Evolutionary conservation across 92 coral and sea anemone species (phyloP), one percentile per base, ranked within the genome.

Genomic region (Porites divaricata): DNA sequence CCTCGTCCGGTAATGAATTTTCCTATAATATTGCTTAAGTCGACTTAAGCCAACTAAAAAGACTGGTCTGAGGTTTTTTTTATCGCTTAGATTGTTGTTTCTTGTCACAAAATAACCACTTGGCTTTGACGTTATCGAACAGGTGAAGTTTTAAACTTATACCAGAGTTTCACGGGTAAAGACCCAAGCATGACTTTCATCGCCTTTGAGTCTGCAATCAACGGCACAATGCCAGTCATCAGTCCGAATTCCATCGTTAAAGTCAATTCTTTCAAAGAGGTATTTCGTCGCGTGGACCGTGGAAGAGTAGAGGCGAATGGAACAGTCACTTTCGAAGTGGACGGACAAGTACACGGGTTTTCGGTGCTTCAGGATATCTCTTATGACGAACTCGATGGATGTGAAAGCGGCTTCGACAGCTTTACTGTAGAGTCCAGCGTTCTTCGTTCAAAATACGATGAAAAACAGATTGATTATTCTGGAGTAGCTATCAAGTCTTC

Each of bases 271-370:
- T 81, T 92, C 65, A 74, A 91, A 70, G 87, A 81, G 45, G 81
- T 75, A 48, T 94, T 80, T 90, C 83, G 81, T 2, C 67, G 85
- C 2, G 91, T 86, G n/a, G 92, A 86, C 21, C 72, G 74, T 8
- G 98, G 95, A 14, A 87, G 83, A 63, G 76, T 95, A 9, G 95
- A 92, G 85, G 93, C 96, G 9, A 86, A 89, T 64, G 93, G 93
- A 14, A 62, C 88, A 28, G 93, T 90, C 56, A 86, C 84, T 57
- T 93, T 87, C 50, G 67, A 66, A 78, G 94, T 95, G 17, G 92
- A 90, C 71, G 95, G 91, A 5, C 57, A 79, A 41, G 82, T 80
- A 25, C 79, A 83, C 68, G 63, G 56, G 16, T 89, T 97, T 72
- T 86, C 85, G 26, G 93, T 97, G 9, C 89, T 82, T 13, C 97